Base-by-base conservation (phyloP, 2,113 vertebrate species). In the Urocolius indicus region DNA sequence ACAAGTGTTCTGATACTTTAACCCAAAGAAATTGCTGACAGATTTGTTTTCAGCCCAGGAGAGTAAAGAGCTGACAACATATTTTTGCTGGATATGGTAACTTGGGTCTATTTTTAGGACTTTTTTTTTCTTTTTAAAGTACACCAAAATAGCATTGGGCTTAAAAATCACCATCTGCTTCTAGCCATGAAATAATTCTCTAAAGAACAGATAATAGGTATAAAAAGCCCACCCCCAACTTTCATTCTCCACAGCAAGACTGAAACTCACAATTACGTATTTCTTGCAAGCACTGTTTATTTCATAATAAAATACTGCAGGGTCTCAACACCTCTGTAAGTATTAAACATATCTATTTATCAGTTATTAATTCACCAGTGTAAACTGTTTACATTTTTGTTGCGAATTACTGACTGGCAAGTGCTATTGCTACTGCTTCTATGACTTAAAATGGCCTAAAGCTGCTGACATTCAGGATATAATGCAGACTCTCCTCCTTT, bases 21-120 rank as follows among this genome's bases (percentile, higher is more conserved):
- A 97, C 93, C 61, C 80, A 69, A 79, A 96, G 94, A 97, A 98
- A 97, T 66, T 95, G 98, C 97, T 98, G 97, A 98, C 98, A 98
- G 97, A 97, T 97, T 98, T 97, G 97, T 97, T 97, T 97, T 94
- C 91, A 90, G 87, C 96, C 91, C 84, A 93, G 88, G 61, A 94
- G 94, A 96, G 81, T 94, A 95, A 96, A 97, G 92, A 96, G 98
- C 98, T 98, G 98, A 98, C 96, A 96, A 92, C 62, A 96, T 97
- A 95, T 98, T 98, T 98, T 97, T 97, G 84, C 97, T 96, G 97
- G 94, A 95, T 97, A 96, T 94, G 95, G 96, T 97, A 97, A 98
- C 95, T 97, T 97, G 89, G 57, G 86, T 94, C 97, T 99, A 98
- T 98, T 98, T 98, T 98, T 98, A 98, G 97, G 72, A 62, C 17